Evolutionary conservation across 2,888 invertebrate species (phyloP), one percentile per base, ranked within the genome.

Genomic region (Tipula vernalis): DNA sequence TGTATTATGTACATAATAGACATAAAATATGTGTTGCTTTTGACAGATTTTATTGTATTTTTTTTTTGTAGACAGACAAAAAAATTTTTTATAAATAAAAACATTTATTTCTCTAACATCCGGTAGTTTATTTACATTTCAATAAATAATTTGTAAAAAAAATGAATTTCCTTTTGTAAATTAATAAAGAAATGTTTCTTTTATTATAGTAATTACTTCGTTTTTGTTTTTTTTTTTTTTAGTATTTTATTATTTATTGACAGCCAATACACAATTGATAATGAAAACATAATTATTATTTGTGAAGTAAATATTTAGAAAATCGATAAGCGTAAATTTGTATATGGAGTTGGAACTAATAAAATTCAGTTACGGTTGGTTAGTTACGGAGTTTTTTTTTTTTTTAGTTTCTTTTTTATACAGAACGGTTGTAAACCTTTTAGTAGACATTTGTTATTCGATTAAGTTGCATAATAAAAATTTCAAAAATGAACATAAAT

Each of bases 61-160:
- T 71, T 28, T 28, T 28, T 18, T 71, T 57, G 6, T 71, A 71
- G 28, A 28, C 71, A 71, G 18, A 71, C 71, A 28, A 71, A 18
- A 51, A 28, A 28, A 57, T 10, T 71, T 28, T 28, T 71, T 71
- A 71, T 12, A 71, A 28, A 28, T 28, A 28, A 28, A 28, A 71
- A 71, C 71, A 71, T 71, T 71, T 71, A 71, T 71, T 28, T 71
- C 71, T 71, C 71, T 71, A 71, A 28, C 71, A 71, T 71, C 71
- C 71, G 71, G 71, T 71, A 71, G 71, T 71, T 71, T 71, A 71
- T 71, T 71, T 71, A 71, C 71, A 71, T 71, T 71, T 71, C 71
- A 71, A 71, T 71, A 71, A 71, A 71, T 71, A 28, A 71, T 18
- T 6, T 71, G 28, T 1, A 4, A 15, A 51, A 15, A 15, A 51